These are phyloP conservation scores for Hydrolagus colliei DNA, from an alignment of 2,797 vertebrate species.

Conservation along the genomic window DNA sequence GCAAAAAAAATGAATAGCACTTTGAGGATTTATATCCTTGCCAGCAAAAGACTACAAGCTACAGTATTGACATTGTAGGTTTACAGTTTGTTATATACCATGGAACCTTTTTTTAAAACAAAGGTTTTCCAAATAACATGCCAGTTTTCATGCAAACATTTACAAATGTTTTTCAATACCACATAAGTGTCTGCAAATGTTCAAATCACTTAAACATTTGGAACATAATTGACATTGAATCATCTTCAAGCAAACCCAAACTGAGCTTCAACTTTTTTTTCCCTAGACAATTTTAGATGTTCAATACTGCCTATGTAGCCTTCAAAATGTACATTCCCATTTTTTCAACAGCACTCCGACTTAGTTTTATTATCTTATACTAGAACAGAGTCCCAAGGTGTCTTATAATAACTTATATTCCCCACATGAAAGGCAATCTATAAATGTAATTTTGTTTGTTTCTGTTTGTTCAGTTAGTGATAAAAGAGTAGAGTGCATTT, in stretches of 20 bases:
- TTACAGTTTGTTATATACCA: neutral
- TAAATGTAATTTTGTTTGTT: too few species aligned
- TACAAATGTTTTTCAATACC: neutral
- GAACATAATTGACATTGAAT: neutral
- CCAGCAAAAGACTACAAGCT: neutral
- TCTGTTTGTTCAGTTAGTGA: neutral
- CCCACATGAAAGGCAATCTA: too few species aligned
- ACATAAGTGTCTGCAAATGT: too few species aligned
- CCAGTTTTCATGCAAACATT: neutral
- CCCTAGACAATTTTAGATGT: neutral
- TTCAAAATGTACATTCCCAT: neutral
- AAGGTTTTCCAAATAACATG: neutral
- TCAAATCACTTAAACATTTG: neutral
- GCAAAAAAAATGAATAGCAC: neutral
- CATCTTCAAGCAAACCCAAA: neutral
- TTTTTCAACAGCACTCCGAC: neutral
- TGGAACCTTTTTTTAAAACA: neutral
- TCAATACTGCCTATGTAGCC: neutral
- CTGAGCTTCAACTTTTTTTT: too few species aligned
- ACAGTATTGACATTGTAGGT: neutral
- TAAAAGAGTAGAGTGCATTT: neutral
- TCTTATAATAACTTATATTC: neutral
- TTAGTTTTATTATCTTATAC: constrained; percentile 12
- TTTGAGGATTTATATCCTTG: neutral
- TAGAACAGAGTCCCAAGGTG: neutral